Evolutionary conservation across 2,113 vertebrate genomes (phyloP), one percentile per base, ranked within the genome.

Genomic region (Vidua chalybeata): DNA sequence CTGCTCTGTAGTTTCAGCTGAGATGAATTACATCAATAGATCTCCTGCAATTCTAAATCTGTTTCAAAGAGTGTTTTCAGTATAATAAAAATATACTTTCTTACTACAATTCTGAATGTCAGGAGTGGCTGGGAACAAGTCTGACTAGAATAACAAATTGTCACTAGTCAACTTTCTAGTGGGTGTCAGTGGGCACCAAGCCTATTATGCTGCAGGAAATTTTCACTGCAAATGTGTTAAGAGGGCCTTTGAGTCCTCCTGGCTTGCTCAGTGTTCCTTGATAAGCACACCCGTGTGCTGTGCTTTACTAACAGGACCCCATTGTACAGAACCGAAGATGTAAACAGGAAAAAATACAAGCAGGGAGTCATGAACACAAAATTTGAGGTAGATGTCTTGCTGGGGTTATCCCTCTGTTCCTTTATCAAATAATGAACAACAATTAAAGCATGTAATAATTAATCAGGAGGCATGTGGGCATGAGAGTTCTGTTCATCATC

Each of bases 101-200:
- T 88, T 90, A 77, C 76, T 93, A 81, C 83, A 59, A 18, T 78
- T 74, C 59, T 83, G 85, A 67, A 72, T 76, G 79, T 95, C 88
- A 89, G 45, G 72, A 88, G 83, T 75, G 75, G 71, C 79, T 88
- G 76, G 68, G 85, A 96, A 94, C 79, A 86, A 92, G 68, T 90
- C 59, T 94, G 85, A 90, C 62, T 96, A 88, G 90, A 93, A 92
- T 89, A 93, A 94, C 91, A 84, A 94, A 94, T 90, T 88, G 67
- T 95, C 90, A 93, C 63, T 93, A 95, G 72, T 94, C 94, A 77
- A 84, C 54, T 83, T 92, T 54, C 52, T 86, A 16, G 88, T 94
- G 88, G 88, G 88, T 92, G 94, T 94, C 83, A 92, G 83, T 95
- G 88, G 83, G 90, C 90, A 94, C 80, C 85, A 94, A 94, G 93